A percentile compares a stretch with the other conserved stretches of the same genome.
phyloP scores from a whole-genome alignment of 2,113 vertebrate species.

The Ammodytes marinus region DNA sequence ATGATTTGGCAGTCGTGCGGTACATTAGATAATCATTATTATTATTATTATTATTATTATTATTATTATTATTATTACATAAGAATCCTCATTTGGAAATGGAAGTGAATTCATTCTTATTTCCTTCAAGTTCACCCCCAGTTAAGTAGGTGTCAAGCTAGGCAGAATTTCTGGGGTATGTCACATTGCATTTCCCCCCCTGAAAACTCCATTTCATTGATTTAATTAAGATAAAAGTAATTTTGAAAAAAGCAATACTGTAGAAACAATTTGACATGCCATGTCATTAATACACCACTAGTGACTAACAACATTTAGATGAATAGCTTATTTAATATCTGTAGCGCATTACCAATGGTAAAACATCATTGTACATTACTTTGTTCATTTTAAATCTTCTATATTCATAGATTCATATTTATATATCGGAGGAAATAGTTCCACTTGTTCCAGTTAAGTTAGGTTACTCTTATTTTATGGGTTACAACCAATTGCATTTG shows the following conservation, averaged over 20 bases:
- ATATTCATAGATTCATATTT: background rate
- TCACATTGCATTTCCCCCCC: background rate
- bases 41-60: too few species aligned
- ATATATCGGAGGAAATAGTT: background rate
- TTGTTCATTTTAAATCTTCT: background rate
- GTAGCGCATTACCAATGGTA: background rate
- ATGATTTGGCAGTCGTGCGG: background rate
- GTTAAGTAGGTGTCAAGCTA: background rate
- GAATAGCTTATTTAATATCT: background rate
- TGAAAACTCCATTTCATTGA: background rate
- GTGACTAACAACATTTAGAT: background rate
- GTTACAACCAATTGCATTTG: background rate
- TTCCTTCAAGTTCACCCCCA: background rate
- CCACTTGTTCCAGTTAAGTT: background rate
- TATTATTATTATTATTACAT: background rate
- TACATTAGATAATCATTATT: background rate
- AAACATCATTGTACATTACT: too few species aligned
- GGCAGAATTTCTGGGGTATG: background rate
- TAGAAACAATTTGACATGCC: background rate
- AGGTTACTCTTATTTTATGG: background rate
- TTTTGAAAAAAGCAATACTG: background rate
- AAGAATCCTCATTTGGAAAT: background rate
- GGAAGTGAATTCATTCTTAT: background rate
- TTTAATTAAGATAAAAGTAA: background rate
- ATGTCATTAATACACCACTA: background rate